Conservation (phyloP, 2,888 invertebrate species). For the Apamea anceps region DNA sequence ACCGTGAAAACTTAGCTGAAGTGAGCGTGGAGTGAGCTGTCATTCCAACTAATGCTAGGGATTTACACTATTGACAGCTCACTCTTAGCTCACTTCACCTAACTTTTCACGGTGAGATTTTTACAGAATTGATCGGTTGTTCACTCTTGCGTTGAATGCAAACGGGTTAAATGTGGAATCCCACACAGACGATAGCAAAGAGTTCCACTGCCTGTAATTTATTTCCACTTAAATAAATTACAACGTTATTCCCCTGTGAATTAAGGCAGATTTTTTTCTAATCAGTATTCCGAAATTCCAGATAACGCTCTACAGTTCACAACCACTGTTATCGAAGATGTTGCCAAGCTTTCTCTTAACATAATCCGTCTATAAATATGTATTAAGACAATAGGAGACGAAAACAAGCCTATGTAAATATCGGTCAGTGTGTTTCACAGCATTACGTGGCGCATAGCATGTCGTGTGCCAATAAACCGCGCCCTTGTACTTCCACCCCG, state of each 20-base stretch:
- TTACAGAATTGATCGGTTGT: no score
- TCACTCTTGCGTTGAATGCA: no score
- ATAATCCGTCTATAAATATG: neutral
- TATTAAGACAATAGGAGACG: neutral
- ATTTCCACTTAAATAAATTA: neutral
- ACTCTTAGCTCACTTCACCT: no score
- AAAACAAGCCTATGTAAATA: constrained; percentile 34
- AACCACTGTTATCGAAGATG: neutral
- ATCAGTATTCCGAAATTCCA: neutral
- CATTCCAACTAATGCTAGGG: no score
- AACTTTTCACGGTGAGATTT: no score
- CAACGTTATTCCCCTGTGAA: neutral
- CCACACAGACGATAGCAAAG: no score
- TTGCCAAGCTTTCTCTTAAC: neutral
- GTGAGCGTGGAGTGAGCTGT: no score
- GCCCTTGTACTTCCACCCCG: constrained; percentile 55
- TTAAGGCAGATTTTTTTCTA: neutral
- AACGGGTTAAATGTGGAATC: no score
- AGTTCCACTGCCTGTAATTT: neutral
- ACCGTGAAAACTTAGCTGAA: no score
- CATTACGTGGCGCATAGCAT: constrained; percentile 52
- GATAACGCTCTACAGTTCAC: neutral
- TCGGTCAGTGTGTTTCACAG: constrained; percentile 15
- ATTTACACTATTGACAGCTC: no score
- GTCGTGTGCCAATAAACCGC: constrained; percentile 54